Evolutionary conservation across 1,140 invertebrate species (phyloP).

Genomic region (Mycetomoellerius zeteki): DNA sequence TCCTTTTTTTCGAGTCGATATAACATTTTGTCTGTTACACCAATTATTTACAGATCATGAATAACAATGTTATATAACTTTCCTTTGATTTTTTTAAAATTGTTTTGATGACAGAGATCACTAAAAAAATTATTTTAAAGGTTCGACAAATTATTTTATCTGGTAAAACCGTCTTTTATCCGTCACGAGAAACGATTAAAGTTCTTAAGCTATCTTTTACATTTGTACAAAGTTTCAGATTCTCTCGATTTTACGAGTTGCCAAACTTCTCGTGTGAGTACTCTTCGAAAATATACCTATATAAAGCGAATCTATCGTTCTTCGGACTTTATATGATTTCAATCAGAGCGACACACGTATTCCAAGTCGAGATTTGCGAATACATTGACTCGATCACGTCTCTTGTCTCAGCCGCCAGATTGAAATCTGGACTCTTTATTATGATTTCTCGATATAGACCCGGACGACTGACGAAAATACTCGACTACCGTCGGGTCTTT

Average conservation of each 20-base stretch:
- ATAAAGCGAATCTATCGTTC: constrained; percentile 5
- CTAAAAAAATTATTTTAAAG: constrained; percentile 12
- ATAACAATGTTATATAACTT: not conserved
- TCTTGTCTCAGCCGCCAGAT: not conserved
- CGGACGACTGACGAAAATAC: constrained; percentile 76
- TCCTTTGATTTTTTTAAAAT: not conserved
- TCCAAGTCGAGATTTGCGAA: not conserved
- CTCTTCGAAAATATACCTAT: not conserved
- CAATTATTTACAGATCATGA: not conserved
- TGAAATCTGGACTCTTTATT: constrained; percentile 45
- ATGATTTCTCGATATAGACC: constrained; percentile 76
- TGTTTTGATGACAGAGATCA: not conserved
- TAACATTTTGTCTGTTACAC: not conserved
- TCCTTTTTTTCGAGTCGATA: not conserved
- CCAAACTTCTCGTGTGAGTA: not conserved
- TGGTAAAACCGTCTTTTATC: not conserved
- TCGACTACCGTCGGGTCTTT: constrained; percentile 81
- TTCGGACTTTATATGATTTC: not conserved
- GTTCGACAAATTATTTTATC: not conserved
- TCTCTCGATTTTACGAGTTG: constrained; percentile 9
- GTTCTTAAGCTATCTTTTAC: not conserved
- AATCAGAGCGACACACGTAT: not conserved
- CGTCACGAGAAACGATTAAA: not conserved
- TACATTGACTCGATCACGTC: too few species aligned
- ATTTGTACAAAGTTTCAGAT: constrained; percentile 24